Percentiles rank a stretch among this genome's conserved stretches.
These are phyloP conservation scores for Phaetusa simplex DNA, from an alignment of 2,113 vertebrate genomes.

Conservation along the genomic window DNA sequence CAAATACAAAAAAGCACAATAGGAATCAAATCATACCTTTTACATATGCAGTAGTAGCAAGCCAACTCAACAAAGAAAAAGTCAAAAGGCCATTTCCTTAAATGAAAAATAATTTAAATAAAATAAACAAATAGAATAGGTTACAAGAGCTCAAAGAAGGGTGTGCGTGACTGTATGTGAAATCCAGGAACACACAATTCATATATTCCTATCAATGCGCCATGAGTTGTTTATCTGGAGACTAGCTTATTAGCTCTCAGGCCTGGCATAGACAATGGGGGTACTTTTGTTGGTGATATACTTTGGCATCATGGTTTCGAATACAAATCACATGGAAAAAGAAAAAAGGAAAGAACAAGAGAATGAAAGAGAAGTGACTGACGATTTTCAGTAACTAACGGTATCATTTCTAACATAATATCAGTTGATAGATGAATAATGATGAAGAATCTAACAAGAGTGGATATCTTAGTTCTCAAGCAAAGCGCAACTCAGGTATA, in stretches of 20 bases:
- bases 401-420: not conserved
- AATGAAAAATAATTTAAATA: not conserved
- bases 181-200: not conserved
- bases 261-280: not conserved
- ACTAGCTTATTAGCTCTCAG: not conserved
- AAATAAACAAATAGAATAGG: not conserved
- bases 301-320: not conserved
- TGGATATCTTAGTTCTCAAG: not conserved
- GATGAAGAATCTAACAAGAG: not conserved
- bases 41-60: not conserved
- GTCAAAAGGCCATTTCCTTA: not conserved
- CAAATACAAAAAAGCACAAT: not conserved
- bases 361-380: not conserved
- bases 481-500: conserved; percentile 17
- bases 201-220: not conserved
- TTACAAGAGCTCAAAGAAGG: not conserved
- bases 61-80: not conserved
- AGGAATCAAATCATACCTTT: not conserved
- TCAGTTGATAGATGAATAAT: not conserved
- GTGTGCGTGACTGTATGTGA: not conserved
- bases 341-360: not conserved
- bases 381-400: not conserved
- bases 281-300: not conserved
- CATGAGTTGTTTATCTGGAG: not conserved
- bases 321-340: not conserved